These are phyloP conservation scores for Pantherophis alleghaniensis DNA, from an alignment of 2,797 vertebrate species.

Conservation along the genomic window DNA sequence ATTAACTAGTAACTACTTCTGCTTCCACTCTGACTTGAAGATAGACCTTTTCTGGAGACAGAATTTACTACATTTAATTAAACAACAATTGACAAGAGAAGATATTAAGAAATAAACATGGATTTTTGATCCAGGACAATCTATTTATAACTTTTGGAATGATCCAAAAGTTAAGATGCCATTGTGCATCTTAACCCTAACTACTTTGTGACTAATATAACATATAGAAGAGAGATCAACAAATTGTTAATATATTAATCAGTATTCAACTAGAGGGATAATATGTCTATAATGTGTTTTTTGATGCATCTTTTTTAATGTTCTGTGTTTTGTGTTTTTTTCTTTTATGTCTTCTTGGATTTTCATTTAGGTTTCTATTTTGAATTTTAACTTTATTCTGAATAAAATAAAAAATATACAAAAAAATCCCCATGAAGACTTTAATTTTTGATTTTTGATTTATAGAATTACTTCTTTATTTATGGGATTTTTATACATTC, in stretches of 20 bases:
- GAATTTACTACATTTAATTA: background rate
- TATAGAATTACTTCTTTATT: background rate
- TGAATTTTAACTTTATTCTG: background rate
- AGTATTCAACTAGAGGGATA: background rate
- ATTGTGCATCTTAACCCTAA: background rate
- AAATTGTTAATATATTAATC: background rate
- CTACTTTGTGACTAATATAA: background rate
- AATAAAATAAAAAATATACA: background rate
- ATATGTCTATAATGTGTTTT: background rate
- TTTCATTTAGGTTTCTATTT: background rate
- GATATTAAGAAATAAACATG: background rate
- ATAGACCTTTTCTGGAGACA: background rate
- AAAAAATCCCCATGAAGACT: background rate
- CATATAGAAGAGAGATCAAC: background rate
- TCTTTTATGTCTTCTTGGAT: background rate
- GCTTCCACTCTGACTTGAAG: background rate
- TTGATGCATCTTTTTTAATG: background rate
- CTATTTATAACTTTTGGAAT: background rate
- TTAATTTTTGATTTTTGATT: background rate
- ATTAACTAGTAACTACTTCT: background rate
- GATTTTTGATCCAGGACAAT: background rate
- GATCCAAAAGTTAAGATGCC: background rate
- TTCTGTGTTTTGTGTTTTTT: background rate
- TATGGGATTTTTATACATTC: background rate
- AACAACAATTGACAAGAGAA: background rate